Base-by-base conservation (phyloP, 1,140 invertebrate species). In the Cylas formicarius region DNA sequence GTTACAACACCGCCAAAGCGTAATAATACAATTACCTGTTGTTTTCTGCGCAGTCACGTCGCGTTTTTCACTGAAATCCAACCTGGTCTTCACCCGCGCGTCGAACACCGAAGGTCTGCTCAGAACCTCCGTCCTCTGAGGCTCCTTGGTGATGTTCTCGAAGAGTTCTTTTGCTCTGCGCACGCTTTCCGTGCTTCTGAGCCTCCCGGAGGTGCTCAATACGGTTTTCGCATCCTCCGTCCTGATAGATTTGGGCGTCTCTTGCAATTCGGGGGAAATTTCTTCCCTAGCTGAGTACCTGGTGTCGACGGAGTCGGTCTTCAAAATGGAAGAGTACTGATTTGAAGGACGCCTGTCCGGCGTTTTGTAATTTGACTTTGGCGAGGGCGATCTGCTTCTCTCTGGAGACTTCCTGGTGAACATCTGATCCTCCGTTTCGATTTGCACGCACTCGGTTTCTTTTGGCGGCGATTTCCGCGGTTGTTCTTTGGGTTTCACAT, bases 141-240 rank as follows among this genome's bases (percentile, higher is more conserved):
- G 31, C 5, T 71, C 70, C 41, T 50, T 55, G 18, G 34, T 26
- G 9, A 67, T 68, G 31, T 74, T 73, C 66, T 82, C 80, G 66
- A 81, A 82, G 10, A 82, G 56, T 21, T 70, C 72, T 63, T 78
- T 80, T 0, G 78, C 77, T 61, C 77, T 78, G 39, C 73, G 72
- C 0, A 82, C 77, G 24, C 72, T 72, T 50, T 77, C 75, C 19
- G 69, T 76, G 48, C 72, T 77, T 22, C 69, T 69, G 21, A 75
- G 53, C 16, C 52, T 45, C 16, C 54, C 57, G 24, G 57, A 53
- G 11, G 48, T 40, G 32, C 57, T 66, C 11, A 60, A 48, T 17
- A 56, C 45, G 6, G 28, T 40, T 50, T 57, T 59, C 10, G 48
- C 11, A 31, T 61, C 56, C 33, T 60, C 54, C 31, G 44, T 27